Evolutionary conservation across 2,797 vertebrate genomes (phyloP), one percentile per base, ranked within the genome.

Genomic region (Lepilemur ruficaudatus): DNA sequence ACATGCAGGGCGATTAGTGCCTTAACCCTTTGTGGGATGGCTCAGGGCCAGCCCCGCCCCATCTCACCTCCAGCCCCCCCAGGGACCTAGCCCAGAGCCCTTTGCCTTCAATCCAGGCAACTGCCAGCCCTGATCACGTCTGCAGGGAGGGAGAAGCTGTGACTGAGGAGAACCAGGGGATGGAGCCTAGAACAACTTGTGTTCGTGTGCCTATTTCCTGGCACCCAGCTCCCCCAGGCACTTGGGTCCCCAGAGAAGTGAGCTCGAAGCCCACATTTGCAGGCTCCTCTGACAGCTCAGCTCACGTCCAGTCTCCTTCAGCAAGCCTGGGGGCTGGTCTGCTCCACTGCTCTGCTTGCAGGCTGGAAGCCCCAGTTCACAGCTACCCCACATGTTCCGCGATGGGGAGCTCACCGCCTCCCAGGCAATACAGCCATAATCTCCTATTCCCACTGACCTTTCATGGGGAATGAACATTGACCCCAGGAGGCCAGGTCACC

Each of bases 21-120:
- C 96, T 99, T 99, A 99, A 99, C 98, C 96, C 98, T 94, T 97
- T 98, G 95, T 83, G 46, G 81, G 93, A 98, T 98, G 97, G 97
- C 5, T 0, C 73, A 65, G 73, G 87, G 93, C 90, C 87, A 88
- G 72, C 70, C 35, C 95, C 13, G 0, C 80, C 88, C 85, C 48
- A n/a, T 43, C 22, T 79, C 76, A 91, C 41, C 52, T 95, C 86
- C 67, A 93, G 43, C 18, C 35, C 69, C 48, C 46, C 52, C 46
- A 13, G 65, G 75, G 70, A 76, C 70, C 46, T 57, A 50, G 81
- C 43, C 28, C 43, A 17, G 59, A 73, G 23, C 15, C 67, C 43
- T 70, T 52, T 23, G 59, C 87, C 52, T 82, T 38, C 15, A 85
- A 48, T 65, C 72, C 65, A 89, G 15, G 22, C 61, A 86, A 61